These are phyloP conservation scores for Sycon ciliatum DNA, from an alignment of 37 sponge, comb jelly and placozoan genomes.

Conservation along the genomic window DNA sequence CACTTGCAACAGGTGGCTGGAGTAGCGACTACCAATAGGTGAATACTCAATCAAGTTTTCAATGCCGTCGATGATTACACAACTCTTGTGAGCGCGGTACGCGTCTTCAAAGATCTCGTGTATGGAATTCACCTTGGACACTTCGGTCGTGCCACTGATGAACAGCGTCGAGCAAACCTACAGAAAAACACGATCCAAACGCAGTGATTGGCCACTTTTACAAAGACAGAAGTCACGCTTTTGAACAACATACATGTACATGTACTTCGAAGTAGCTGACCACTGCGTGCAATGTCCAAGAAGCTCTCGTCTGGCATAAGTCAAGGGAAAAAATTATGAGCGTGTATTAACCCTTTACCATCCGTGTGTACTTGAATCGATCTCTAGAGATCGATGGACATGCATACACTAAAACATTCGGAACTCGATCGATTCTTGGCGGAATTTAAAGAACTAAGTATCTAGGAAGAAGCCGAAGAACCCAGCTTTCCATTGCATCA, in stretches of 20 bases:
- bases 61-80: slow-evolving; percentile 89
- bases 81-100: slow-evolving; percentile 91
- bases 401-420: too few species aligned
- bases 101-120: slow-evolving; percentile 97
- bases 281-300: background rate
- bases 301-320: too few species aligned
- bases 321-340: too few species aligned
- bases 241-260: slow-evolving; percentile 47
- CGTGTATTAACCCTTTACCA: too few species aligned
- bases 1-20: slow-evolving; percentile 69
- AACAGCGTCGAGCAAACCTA: slow-evolving; percentile 73
- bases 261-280: background rate
- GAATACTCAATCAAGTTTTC: slow-evolving; percentile 83
- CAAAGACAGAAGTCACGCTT: slow-evolving; percentile 95
- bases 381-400: too few species aligned
- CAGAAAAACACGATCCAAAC: slow-evolving; percentile 74
- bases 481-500: too few species aligned
- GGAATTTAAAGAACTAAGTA: too few species aligned
- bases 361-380: too few species aligned
- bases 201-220: slow-evolving; percentile 63
- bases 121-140: slow-evolving; percentile 73
- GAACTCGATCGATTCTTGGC: too few species aligned
- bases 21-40: slow-evolving; percentile 79
- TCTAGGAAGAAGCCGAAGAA: too few species aligned
- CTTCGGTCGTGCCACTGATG: slow-evolving; percentile 75